These are phyloP conservation scores for Enteromius paludinosus DNA, from an alignment of 2,797 vertebrate species.

Conservation along the genomic window DNA sequence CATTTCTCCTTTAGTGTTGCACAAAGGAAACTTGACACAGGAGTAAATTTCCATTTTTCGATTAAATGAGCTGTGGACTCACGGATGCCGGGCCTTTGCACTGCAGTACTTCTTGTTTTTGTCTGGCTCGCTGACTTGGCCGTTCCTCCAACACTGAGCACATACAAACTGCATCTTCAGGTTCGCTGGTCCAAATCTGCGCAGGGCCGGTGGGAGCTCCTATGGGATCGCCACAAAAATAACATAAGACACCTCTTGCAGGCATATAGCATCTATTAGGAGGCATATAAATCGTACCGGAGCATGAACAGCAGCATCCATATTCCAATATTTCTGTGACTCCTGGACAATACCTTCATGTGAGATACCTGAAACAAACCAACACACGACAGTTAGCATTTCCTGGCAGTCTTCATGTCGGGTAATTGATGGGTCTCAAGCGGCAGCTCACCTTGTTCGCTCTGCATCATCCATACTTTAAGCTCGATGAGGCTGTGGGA, in stretches of 20 bases:
- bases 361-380: constrained; percentile 81
- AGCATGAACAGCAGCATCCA: constrained; percentile 79
- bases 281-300: constrained; percentile 76
- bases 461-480: constrained; percentile 97
- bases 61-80: constrained; percentile 71
- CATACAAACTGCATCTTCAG: constrained; percentile 98
- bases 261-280: background rate
- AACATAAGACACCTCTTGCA: background rate
- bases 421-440: background rate
- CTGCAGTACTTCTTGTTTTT: constrained; percentile 96
- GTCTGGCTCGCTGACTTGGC: constrained; percentile 94
- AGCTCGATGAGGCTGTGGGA: constrained; percentile 96
- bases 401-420: background rate
- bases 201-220: constrained; percentile 78
- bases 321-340: constrained; percentile 87
- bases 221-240: background rate
- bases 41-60: background rate
- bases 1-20: background rate
- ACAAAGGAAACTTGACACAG: background rate
- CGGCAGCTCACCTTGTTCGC: constrained; percentile 80
- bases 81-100: constrained; percentile 96
- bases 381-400: background rate
- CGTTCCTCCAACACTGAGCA: constrained; percentile 93
- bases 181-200: constrained; percentile 86
- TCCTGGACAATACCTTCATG: constrained; percentile 91